phyloP scores from a whole-genome alignment of 2,888 invertebrate genomes.

The Protonemura montana region DNA sequence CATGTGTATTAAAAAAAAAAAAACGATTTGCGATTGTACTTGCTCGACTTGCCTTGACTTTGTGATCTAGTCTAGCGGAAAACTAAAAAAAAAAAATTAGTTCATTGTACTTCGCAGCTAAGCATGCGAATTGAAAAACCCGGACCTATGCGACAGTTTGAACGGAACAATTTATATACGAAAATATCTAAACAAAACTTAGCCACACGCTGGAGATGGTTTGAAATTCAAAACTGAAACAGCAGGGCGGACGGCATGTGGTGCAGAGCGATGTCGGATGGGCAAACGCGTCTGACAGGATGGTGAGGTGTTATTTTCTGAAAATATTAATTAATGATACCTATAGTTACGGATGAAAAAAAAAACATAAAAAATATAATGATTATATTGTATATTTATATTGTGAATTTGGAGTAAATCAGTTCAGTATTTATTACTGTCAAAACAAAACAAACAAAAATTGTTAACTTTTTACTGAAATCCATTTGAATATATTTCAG shows the following conservation, averaged over 20 bases:
- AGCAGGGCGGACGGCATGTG: neutral
- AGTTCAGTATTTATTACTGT: conserved; percentile 66
- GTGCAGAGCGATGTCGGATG: neutral
- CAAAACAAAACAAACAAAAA: conserved; percentile 55
- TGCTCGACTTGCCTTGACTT: conserved; percentile 34
- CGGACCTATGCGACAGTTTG: neutral
- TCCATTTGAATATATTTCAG: too few species aligned
- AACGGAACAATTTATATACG: neutral
- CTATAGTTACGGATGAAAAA: conserved; percentile 47
- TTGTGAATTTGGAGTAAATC: conserved; percentile 66
- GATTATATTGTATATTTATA: conserved; percentile 66
- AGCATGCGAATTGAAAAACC: neutral
- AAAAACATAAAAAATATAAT: conserved; percentile 55
- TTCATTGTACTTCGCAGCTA: neutral
- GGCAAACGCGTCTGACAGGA: conserved; percentile 56
- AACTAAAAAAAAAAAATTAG: neutral
- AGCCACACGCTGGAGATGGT: neutral
- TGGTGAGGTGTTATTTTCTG: conserved; percentile 65
- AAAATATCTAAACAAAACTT: neutral
- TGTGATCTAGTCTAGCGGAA: conserved; percentile 2
- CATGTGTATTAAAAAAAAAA: conserved; percentile 44
- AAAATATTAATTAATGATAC: conserved; percentile 57
- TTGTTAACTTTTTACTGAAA: too few species aligned
- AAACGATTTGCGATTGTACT: neutral
- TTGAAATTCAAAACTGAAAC: neutral